Evolutionary conservation across 2,888 invertebrate species (phyloP).

Genomic region (Osmoderma eremita): DNA sequence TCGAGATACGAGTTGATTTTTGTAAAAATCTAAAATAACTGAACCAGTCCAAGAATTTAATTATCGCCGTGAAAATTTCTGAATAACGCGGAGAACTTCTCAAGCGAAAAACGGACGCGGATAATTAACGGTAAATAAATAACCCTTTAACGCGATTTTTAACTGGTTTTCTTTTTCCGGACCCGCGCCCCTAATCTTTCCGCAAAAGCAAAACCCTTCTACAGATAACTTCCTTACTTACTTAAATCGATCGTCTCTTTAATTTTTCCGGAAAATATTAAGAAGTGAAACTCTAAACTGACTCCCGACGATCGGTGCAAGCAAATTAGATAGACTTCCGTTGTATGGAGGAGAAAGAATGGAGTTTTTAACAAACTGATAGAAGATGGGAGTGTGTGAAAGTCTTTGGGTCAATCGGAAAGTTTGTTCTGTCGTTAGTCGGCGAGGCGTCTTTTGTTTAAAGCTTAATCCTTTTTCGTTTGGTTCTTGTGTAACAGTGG

Average conservation of each 20-base stretch:
- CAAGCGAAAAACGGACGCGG: background rate
- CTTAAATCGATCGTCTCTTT: background rate
- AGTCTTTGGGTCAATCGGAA: conserved; percentile 5
- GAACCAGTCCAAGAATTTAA: conserved; percentile 16
- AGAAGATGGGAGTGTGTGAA: conserved; percentile 1
- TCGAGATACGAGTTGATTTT: background rate
- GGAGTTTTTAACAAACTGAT: conserved; percentile 4
- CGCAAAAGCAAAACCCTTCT: too few relatives aligned
- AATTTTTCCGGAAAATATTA: conserved; percentile 15
- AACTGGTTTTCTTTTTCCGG: background rate
- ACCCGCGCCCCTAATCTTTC: background rate
- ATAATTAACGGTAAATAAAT: conserved; percentile 11
- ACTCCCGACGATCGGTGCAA: background rate
- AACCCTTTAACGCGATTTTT: conserved; percentile 28
- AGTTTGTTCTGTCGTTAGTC: conserved; percentile 10
- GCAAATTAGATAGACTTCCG: conserved; percentile 13
- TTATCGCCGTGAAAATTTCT: conserved; percentile 20
- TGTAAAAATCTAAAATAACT: conserved; percentile 31
- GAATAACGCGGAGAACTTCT: conserved; percentile 8
- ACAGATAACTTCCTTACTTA: background rate
- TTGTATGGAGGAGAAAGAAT: conserved; percentile 8
- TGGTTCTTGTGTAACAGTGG: too few relatives aligned
- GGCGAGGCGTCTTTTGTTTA: conserved; percentile 24
- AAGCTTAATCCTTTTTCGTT: conserved; percentile 5
- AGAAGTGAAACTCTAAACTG: background rate